These are phyloP conservation scores for Pluvialis apricaria DNA, from an alignment of 2,113 vertebrate genomes.

Conservation along the genomic window DNA sequence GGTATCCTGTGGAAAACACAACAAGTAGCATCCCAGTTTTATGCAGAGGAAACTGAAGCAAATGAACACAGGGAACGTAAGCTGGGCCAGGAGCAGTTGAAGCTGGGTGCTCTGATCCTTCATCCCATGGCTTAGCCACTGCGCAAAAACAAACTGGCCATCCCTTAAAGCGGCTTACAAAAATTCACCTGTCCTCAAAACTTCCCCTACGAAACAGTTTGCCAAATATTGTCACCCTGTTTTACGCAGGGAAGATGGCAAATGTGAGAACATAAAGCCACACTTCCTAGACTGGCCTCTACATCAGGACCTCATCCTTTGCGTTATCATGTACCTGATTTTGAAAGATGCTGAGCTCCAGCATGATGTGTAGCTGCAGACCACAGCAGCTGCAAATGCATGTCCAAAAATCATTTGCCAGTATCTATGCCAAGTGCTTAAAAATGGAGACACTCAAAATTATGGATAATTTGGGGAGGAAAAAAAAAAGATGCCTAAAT, in stretches of 20 bases:
- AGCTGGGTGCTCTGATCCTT: not conserved
- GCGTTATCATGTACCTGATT: not conserved
- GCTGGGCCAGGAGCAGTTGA: not conserved
- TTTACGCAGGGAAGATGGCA: not conserved
- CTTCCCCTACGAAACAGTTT: not conserved
- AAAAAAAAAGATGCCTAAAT: not conserved
- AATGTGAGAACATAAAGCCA: not conserved
- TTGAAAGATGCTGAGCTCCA: not conserved
- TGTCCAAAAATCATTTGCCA: not conserved
- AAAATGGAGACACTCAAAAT: not conserved
- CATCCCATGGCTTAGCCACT: not conserved
- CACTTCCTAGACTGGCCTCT: not conserved
- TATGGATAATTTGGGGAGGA: not conserved
- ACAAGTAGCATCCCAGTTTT: not conserved
- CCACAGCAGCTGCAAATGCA: not conserved
- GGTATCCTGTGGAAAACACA: not conserved
- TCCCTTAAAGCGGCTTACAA: not conserved
- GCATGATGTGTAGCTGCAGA: not conserved
- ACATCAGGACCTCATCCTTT: not conserved
- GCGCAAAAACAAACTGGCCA: not conserved
- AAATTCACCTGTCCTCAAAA: not conserved
- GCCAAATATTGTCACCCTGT: not conserved
- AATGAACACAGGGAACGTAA: not conserved
- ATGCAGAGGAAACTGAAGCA: not conserved
- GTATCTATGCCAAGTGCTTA: not conserved